Evolutionary conservation across 2,797 vertebrate species (phyloP), one percentile per base, ranked within the genome.

Genomic region (Pantherophis vulpinus): DNA sequence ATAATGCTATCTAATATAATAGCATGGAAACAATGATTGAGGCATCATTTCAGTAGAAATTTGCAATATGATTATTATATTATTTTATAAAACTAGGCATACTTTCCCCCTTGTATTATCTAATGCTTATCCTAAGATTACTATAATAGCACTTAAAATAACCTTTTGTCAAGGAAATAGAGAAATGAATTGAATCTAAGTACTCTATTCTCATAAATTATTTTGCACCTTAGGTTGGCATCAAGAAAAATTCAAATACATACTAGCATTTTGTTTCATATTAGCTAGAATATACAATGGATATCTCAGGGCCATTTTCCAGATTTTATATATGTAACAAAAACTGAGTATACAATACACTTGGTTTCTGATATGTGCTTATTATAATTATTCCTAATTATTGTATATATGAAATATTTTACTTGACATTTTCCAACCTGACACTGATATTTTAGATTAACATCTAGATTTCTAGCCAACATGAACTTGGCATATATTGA

Each of bases 111-210:
- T 61, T 95, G 88, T 83, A 94, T 91, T 51, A 70, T 90, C 59
- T 93, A 92, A 94, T 95, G 91, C 90, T 88, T 97, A 86, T 42
- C 27, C 1, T 94, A 89, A 86, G 87, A 58, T 89, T 95, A 87
- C 51, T 87, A 93, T 20, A 74, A 37, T 54, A 92, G 59, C 42
- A 89, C 70, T 83, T 89, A 25, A 25, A 94, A 93, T 87, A 88
- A 92, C 54, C 2, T 3, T 70, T 55, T 63, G 8, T 93, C 59
- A n/a, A 60, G 94, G 93, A 58, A 91, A 25, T 47, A 94, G 88
- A 18, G 3, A 93, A 92, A 93, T 91, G 10, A 94, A 92, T 23
- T 87, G 42, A 96, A 91, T 74, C 91, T 86, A 93, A 90, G 91
- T 14, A 32, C 91, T 13, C 86, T 94, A 61, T 61, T 94, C 86